Conservation (phyloP, 2,797 vertebrate genomes). For the Meriones psammophilus region DNA sequence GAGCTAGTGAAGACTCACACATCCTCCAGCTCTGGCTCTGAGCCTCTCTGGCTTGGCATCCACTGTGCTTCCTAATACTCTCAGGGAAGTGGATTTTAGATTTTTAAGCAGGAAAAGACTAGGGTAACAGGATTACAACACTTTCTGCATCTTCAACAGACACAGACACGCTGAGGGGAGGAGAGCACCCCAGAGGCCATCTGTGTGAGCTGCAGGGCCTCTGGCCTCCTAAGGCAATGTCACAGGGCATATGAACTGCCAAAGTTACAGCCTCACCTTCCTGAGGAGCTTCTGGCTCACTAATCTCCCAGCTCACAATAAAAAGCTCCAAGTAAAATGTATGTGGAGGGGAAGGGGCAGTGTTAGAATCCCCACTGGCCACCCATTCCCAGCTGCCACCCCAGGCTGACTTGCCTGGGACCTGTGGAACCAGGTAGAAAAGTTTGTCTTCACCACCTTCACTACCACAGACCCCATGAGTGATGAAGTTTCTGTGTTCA, state of each 20-base stretch:
- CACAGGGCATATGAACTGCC: slow-evolving; percentile 35
- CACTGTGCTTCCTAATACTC: slow-evolving; percentile 78
- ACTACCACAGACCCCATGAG: neutral
- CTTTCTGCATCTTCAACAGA: slow-evolving; percentile 71
- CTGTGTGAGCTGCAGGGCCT: neutral
- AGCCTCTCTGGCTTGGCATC: slow-evolving; percentile 80
- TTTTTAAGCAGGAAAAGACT: slow-evolving; percentile 83
- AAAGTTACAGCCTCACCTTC: neutral
- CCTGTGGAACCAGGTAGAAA: neutral
- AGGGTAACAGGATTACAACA: slow-evolving; percentile 86
- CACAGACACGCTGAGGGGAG: slow-evolving; percentile 1
- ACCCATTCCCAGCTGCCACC: neutral
- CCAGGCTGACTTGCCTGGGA: neutral
- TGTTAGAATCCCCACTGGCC: neutral
- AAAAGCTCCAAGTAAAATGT: neutral
- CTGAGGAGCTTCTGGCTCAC: neutral
- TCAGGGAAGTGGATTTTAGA: slow-evolving; percentile 86
- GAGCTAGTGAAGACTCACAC: slow-evolving; percentile 71
- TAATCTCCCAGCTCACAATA: neutral
- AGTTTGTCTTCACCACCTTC: neutral
- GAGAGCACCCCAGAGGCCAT: neutral
- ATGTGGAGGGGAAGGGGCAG: no score
- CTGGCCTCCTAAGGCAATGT: neutral
- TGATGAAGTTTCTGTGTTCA: neutral
- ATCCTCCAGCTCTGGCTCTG: slow-evolving; percentile 78